phyloP scores from a whole-genome alignment of 2,797 vertebrate genomes.

The Leptodactylus fallax region DNA sequence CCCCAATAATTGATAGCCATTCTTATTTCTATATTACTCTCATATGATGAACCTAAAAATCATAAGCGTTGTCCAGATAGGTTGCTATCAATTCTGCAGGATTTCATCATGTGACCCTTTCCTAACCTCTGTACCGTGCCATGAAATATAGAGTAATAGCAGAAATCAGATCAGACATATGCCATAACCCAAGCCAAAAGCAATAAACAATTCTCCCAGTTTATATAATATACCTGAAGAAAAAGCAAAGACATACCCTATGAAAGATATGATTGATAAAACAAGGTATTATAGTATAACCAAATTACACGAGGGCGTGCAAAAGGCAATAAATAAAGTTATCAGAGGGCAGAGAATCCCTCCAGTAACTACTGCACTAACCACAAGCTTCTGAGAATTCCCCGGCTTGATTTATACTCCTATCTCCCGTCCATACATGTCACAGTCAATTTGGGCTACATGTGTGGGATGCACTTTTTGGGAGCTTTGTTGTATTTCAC shows the following conservation, averaged over 20 bases:
- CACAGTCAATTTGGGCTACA: constrained; percentile 36
- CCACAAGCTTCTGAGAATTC: background rate
- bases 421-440: constrained; percentile 37
- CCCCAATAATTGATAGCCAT: too few relatives aligned
- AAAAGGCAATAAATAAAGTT: constrained; percentile 6
- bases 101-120: background rate
- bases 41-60: background rate
- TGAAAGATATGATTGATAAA: background rate
- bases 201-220: background rate
- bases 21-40: background rate
- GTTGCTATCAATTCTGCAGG: background rate
- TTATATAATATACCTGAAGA: background rate
- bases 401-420: background rate
- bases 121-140: background rate
- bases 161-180: background rate
- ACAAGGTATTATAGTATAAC: background rate
- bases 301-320: background rate
- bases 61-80: background rate
- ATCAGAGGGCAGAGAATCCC: constrained; percentile 1
- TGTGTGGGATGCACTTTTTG: constrained; percentile 23
- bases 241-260: background rate
- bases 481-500: constrained; percentile 26
- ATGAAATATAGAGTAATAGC: background rate
- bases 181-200: background rate
- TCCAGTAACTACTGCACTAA: background rate